Base-by-base conservation (phyloP, 2,797 vertebrate species). In the Microtus obscurus region DNA sequence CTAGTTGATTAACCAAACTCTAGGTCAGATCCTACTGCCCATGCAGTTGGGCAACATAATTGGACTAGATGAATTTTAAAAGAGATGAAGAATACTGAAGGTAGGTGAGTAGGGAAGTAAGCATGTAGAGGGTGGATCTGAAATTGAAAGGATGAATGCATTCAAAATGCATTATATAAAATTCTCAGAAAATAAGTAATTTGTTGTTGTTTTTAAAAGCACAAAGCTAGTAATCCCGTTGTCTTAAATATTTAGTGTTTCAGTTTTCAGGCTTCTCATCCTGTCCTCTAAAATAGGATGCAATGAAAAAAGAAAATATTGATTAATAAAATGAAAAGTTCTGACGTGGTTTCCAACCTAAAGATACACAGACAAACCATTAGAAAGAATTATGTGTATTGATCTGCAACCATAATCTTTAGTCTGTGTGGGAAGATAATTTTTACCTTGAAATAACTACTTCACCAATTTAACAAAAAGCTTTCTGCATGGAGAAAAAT, bases 331-430 rank as follows among this genome's bases (percentile, higher is more conserved):
- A 19, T 61, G 16, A 43, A 37, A 95, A 92, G 86, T 85, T 83
- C 29, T 76, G 34, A 79, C 59, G 89, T 31, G 1, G 25, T 91
- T 89, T 89, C 65, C 34, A 76, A 25, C 78, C 69, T 82, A 80
- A 83, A 94, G 37, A 40, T 77, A 45, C 82, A 1, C 74, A 96
- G 37, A 81, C 3, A 88, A 83, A 69, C 73, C 74, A 63, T 90
- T 77, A 51, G 61, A 91, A 87, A 11, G 12, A 8, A 59, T 89
- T 90, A 65, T 95, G 27, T 90, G 7, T n/a, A 23, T 82, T 90
- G 71, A 76, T 92, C 25, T 71, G 27, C 13, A 59, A 56, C 61
- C 37, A 11, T 53, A 91, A 25, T 56, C 6, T 92, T 6, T 59
- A 59, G 63, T 95, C 79, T 48, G 27, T n/a, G 17, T 51, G 51